A percentile compares a stretch with the other conserved stretches of the same genome.
phyloP scores from a whole-genome alignment of 2,888 invertebrate genomes.

The Dinocampus coccinellae region DNA sequence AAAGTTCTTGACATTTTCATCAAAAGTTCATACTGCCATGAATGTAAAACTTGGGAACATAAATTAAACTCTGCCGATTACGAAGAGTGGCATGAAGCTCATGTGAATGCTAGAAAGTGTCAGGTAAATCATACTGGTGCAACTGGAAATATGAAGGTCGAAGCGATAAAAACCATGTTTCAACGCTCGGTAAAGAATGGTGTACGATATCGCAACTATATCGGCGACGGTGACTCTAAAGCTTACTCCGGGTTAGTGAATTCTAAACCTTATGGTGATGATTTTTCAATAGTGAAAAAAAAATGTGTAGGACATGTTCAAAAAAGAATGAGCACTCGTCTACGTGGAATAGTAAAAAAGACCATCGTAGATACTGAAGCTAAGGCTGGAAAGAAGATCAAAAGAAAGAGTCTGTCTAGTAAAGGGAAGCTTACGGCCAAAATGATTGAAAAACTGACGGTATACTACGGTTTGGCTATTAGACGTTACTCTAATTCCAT shows the following conservation, averaged over 20 bases:
- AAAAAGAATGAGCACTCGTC: slow-evolving; percentile 33
- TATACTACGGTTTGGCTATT: slow-evolving; percentile 39
- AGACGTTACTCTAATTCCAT: slow-evolving; percentile 38
- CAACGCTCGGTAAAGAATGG: slow-evolving; percentile 36
- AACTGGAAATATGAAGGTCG: slow-evolving; percentile 43
- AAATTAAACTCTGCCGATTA: slow-evolving; percentile 42
- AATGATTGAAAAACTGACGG: slow-evolving; percentile 34
- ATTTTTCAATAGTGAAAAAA: slow-evolving; percentile 33
- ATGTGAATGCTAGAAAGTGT: slow-evolving; percentile 36
- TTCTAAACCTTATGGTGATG: slow-evolving; percentile 34
- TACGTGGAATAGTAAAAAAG: slow-evolving; percentile 32
- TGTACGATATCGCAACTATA: slow-evolving; percentile 33
- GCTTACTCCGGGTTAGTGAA: slow-evolving; percentile 36
- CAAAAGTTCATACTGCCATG: slow-evolving; percentile 41
- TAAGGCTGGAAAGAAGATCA: slow-evolving; percentile 20
- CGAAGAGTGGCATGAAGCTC: slow-evolving; percentile 45
- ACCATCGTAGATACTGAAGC: slow-evolving; percentile 27
- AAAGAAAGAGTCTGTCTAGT: slow-evolving; percentile 25
- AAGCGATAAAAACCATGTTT: slow-evolving; percentile 40
- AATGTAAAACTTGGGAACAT: slow-evolving; percentile 41
- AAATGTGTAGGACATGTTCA: slow-evolving; percentile 26
- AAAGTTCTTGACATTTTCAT: slow-evolving; percentile 41
- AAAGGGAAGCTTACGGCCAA: slow-evolving; percentile 34
- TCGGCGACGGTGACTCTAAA: slow-evolving; percentile 35
- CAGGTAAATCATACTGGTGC: slow-evolving; percentile 35